Conservation (phyloP, 2,888 invertebrate species). For the Drosophila atripex region DNA sequence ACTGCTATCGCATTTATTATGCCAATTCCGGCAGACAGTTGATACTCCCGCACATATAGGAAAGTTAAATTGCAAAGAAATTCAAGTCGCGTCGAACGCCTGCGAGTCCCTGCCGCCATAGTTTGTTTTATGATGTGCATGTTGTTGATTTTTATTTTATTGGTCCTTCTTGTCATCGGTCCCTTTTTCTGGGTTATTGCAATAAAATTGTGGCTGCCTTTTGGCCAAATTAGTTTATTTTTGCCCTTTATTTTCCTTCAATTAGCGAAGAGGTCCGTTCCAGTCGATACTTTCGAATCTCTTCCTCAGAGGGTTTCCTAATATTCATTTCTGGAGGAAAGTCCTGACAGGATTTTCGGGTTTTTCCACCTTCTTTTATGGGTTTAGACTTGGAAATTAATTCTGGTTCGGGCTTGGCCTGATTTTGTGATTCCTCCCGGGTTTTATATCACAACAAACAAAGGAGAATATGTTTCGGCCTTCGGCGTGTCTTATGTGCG, state of each 20-base stretch:
- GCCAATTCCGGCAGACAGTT: conserved; percentile 43
- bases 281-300: too few species aligned
- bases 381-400: conserved; percentile 42
- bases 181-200: conserved; percentile 15
- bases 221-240: conserved; percentile 22
- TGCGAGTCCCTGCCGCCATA: conserved; percentile 6
- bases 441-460: background rate
- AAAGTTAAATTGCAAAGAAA: conserved; percentile 77
- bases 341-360: conserved; percentile 31
- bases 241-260: conserved; percentile 8
- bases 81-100: conserved; percentile 64
- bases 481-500: conserved; percentile 37
- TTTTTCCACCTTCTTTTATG: conserved; percentile 24
- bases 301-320: too few species aligned
- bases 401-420: conserved; percentile 29
- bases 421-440: conserved; percentile 33
- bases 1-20: conserved; percentile 67
- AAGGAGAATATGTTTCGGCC: conserved; percentile 26
- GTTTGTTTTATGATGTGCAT: conserved; percentile 73
- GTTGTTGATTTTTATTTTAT: conserved; percentile 48
- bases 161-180: conserved; percentile 35
- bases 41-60: conserved; percentile 19
- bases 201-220: conserved; percentile 17
- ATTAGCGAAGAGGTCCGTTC: conserved; percentile 4
- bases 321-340: background rate